phyloP scores from a whole-genome alignment of 2,888 invertebrate genomes.

The Micoletzkya japonica region DNA sequence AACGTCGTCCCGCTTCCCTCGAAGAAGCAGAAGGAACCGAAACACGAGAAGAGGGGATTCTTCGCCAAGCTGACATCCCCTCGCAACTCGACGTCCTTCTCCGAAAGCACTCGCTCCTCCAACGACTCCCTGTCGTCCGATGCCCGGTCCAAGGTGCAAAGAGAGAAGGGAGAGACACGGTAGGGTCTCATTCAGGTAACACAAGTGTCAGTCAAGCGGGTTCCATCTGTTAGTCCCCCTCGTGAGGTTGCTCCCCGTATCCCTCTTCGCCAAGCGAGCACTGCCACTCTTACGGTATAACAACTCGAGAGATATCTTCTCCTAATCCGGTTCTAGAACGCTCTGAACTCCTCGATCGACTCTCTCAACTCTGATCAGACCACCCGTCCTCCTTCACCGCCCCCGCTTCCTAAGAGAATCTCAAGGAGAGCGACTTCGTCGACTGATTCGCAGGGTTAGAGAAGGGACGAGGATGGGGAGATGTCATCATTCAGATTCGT shows the following conservation, averaged over 20 bases:
- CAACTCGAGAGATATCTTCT: neutral
- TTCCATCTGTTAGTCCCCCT: conserved; percentile 7
- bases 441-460: conserved; percentile 7
- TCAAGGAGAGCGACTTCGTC: conserved; percentile 9
- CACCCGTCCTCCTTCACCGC: conserved; percentile 3
- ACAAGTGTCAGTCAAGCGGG: conserved; percentile 19
- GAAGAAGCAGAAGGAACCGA: conserved; percentile 23
- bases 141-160: conserved; percentile 21
- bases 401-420: conserved; percentile 15
- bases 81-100: conserved; percentile 17
- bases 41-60: conserved; percentile 2
- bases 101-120: conserved; percentile 22
- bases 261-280: conserved; percentile 12
- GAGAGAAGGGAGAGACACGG: neutral
- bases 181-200: conserved; percentile 9
- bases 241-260: neutral
- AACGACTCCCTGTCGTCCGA: conserved; percentile 25
- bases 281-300: neutral
- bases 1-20: neutral
- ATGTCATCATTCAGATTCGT: neutral
- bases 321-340: neutral
- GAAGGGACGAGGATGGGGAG: neutral
- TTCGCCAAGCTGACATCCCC: neutral
- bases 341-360: conserved; percentile 6
- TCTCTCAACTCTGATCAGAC: conserved; percentile 7